Evolutionary conservation across 2,113 vertebrate genomes (phyloP).

Genomic region (Zosterops lateralis): DNA sequence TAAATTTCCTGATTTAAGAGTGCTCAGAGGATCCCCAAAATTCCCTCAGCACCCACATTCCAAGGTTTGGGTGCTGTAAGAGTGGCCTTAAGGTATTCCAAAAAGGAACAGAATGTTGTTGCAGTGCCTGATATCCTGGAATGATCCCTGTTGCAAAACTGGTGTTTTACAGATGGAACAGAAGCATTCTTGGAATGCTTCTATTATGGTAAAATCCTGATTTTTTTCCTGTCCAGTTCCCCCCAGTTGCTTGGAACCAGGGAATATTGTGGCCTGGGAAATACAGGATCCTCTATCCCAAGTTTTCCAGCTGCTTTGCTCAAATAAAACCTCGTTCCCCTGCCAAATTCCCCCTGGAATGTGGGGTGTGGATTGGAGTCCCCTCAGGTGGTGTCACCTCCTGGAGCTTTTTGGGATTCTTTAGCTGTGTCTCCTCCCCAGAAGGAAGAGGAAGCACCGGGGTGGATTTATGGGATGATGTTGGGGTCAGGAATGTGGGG

Average conservation of each 20-base stretch:
- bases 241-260: background rate
- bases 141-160: background rate
- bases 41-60: fast-evolving
- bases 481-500: background rate
- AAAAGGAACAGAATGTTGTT: fast-evolving
- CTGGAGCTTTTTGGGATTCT: background rate
- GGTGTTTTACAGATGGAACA: background rate
- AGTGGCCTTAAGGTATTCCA: background rate
- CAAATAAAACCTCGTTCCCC: background rate
- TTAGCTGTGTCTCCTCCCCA: background rate
- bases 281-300: background rate
- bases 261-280: background rate
- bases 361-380: background rate
- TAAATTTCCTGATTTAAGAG: no score
- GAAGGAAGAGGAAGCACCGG: fast-evolving
- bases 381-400: fast-evolving
- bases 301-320: background rate
- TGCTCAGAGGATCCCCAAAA: background rate
- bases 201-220: background rate
- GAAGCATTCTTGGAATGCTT: background rate
- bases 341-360: background rate
- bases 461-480: background rate
- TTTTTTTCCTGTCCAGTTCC: background rate
- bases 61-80: background rate
- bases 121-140: background rate